phyloP scores from a whole-genome alignment of 2,113 vertebrate species.

The Heterotilapia buettikoferi region DNA sequence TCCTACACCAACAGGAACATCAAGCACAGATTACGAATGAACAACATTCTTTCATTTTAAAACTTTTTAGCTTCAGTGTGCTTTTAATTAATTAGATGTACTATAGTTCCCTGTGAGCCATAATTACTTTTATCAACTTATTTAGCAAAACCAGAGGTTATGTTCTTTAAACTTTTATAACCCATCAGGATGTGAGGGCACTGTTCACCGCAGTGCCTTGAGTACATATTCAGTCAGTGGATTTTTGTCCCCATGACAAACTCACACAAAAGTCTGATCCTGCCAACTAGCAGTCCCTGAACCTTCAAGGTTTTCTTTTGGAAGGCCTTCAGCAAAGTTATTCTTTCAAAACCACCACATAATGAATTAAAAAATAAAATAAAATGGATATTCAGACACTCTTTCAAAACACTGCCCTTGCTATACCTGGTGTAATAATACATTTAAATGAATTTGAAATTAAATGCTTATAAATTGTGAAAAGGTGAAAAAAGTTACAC shows the following conservation, averaged over 20 bases:
- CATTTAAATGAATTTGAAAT: slow-evolving; percentile 31
- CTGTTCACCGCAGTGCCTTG: not conserved
- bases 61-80: not conserved
- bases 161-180: not conserved
- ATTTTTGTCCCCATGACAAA: not conserved
- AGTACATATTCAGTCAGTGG: not conserved
- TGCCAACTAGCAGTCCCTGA: slow-evolving; percentile 21
- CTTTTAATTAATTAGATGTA: not conserved
- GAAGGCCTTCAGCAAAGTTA: slow-evolving; percentile 27
- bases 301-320: slow-evolving; percentile 22
- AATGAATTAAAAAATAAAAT: slow-evolving; percentile 28
- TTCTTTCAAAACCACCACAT: slow-evolving; percentile 31
- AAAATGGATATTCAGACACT: slow-evolving; percentile 21
- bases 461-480: slow-evolving; percentile 14
- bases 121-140: not conserved
- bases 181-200: not conserved
- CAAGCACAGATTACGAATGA: not conserved
- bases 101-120: not conserved
- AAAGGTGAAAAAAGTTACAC: not conserved
- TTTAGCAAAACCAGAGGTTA: not conserved
- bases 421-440: slow-evolving; percentile 29
- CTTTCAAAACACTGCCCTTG: slow-evolving; percentile 44
- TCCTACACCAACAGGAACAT: not conserved
- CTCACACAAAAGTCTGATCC: not conserved
- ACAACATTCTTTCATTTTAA: not conserved